These are phyloP conservation scores for Chionomys nivalis DNA, from an alignment of 2,113 vertebrate species.

Conservation along the genomic window DNA sequence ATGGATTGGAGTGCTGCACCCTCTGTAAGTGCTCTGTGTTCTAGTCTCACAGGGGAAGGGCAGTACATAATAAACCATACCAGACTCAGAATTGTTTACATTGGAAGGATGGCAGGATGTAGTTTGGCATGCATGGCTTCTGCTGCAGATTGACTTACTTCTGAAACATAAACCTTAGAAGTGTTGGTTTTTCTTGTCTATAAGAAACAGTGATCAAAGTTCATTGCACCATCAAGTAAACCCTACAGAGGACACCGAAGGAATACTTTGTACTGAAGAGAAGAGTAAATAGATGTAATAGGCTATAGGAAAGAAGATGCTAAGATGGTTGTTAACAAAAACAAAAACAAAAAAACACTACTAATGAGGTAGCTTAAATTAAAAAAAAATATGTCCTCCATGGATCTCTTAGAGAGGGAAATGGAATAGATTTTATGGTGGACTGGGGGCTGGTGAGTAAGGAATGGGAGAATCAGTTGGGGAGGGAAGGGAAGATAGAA, in stretches of 20 bases:
- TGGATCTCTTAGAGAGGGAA: background rate
- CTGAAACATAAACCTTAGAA: background rate
- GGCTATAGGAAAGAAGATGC: background rate
- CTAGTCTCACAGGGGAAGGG: background rate
- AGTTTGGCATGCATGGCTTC: background rate
- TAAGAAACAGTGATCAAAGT: background rate
- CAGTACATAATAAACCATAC: background rate
- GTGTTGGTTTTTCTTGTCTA: background rate
- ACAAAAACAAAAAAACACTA: background rate
- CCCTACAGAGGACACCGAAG: background rate
- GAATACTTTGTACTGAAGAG: background rate
- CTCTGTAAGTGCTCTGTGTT: too few relatives aligned
- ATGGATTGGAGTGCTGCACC: background rate
- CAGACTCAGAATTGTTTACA: background rate
- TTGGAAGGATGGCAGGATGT: background rate
- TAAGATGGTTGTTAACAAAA: too few relatives aligned
- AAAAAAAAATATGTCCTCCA: background rate
- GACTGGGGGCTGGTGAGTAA: background rate
- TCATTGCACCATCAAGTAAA: background rate
- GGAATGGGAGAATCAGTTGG: background rate
- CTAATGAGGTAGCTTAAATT: background rate
- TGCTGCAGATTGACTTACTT: background rate
- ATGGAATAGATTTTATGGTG: background rate
- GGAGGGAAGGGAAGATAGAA: background rate
- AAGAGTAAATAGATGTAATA: background rate